These are phyloP conservation scores for Discoglossus pictus DNA, from an alignment of 2,797 vertebrate species.

Conservation along the genomic window DNA sequence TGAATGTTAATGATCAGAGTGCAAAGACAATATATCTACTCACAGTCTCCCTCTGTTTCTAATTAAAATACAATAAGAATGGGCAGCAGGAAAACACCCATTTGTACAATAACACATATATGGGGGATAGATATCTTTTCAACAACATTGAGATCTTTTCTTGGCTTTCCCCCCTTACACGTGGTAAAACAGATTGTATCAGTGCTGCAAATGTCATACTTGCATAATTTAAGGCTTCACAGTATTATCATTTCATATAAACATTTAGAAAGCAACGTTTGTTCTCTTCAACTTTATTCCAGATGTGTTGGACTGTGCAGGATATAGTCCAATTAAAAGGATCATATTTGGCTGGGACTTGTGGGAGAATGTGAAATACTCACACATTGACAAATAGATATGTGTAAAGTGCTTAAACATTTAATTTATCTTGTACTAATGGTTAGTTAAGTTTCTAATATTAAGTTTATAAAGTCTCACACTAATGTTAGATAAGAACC, in stretches of 20 bases:
- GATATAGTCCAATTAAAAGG: constrained; percentile 2
- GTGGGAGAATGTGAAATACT: constrained; percentile 1
- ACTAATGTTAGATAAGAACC: no score
- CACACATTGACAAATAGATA: not conserved
- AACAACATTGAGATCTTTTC: not conserved
- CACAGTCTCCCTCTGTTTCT: no score
- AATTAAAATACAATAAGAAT: no score
- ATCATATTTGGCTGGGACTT: not conserved
- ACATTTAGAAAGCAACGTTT: constrained; percentile 11
- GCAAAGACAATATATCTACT: no score
- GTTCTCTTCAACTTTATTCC: constrained; percentile 10
- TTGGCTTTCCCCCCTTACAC: constrained; percentile 5
- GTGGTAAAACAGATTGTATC: constrained; percentile 16
- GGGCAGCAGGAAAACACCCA: no score
- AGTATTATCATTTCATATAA: constrained; percentile 1
- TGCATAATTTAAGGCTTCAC: constrained; percentile 21
- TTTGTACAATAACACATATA: not conserved
- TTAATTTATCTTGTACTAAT: no score
- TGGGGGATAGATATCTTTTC: constrained; percentile 4
- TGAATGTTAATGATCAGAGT: no score
- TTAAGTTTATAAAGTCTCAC: no score
- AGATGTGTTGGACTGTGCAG: not conserved
- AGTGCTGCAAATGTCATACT: constrained; percentile 23
- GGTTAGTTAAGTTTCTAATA: no score
- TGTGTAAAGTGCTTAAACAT: not conserved